Evolutionary conservation across 2,888 invertebrate species (phyloP), one percentile per base, ranked within the genome.

Genomic region (Drosophila fungiperda): DNA sequence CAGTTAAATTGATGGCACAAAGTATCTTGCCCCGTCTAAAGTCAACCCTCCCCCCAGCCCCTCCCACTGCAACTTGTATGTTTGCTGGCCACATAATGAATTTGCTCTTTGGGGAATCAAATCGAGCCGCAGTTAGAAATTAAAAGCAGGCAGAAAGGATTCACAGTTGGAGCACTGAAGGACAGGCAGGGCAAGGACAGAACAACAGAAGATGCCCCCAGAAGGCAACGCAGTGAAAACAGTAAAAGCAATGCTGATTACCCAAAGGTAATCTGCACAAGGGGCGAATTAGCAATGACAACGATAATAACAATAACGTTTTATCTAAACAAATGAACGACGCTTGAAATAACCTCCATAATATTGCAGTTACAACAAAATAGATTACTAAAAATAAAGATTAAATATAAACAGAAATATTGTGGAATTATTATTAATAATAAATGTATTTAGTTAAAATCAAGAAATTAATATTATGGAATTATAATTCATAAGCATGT

Each of bases 221-320:
- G 26, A 17, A 26, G 57, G 64, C 73, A 68, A 84, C n/a, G 12
- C 26, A 26, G 42, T 20, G 52, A 42, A 42, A 60, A 66, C 73
- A 70, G 68, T 74, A 68, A 70, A 81, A 73, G 73, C 71, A 72
- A 75, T 65, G 81, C 69, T 89, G 87, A 89, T 90, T 86, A 90
- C 90, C 89, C 87, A 81, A 78, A 81, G 87, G 90, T 73, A 83
- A 76, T 61, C 60, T 52, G 64, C 32, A 35, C 54, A 26, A 54
- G 36, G 55, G 15, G 61, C 26, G 36, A 23, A 15, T 29, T 45
- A 17, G 12, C 17, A 26, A 42, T 48, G 40, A 61, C 45, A 68
- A 60, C 49, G 20, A 33, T 23, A 64, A 64, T 23, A 73, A 58
- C 61, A 59, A 50, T 11, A 62, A 48, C 20, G 11, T 23, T 26